Evolutionary conservation across 2,888 invertebrate genomes (phyloP).

Genomic region (Limenitis camilla): DNA sequence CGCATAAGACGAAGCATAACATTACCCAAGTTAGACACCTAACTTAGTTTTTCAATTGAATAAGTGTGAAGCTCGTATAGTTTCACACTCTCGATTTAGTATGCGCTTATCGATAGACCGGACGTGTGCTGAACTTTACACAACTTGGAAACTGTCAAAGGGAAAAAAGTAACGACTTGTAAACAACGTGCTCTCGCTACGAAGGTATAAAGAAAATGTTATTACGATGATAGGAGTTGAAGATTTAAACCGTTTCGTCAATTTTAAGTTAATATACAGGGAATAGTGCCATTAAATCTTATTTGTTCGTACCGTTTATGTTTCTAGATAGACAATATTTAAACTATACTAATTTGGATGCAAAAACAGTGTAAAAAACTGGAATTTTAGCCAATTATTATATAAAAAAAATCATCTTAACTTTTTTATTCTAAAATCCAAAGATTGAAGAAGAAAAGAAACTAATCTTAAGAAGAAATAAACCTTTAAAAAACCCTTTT

Average conservation of each 20-base stretch:
- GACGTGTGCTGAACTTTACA: slow-evolving; percentile 17
- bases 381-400: no score
- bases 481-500: no score
- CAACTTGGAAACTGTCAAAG: slow-evolving; percentile 19
- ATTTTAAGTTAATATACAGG: neutral
- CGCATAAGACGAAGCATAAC: neutral
- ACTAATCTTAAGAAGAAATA: no score
- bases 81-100: slow-evolving; percentile 21
- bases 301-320: no score
- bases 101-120: slow-evolving; percentile 21
- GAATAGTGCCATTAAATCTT: no score
- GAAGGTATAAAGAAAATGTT: slow-evolving; percentile 10
- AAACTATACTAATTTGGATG: no score
- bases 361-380: no score
- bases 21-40: neutral
- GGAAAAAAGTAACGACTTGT: slow-evolving; percentile 20
- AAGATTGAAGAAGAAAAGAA: no score
- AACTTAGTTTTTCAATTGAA: slow-evolving; percentile 6
- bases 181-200: slow-evolving; percentile 13
- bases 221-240: slow-evolving; percentile 6
- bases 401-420: no score
- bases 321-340: no score
- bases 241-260: neutral
- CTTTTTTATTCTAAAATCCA: no score
- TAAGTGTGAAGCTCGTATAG: slow-evolving; percentile 14